A percentile compares a stretch with the other conserved stretches of the same genome.
These are phyloP conservation scores for Deilephila porcellus DNA, from an alignment of 2,888 invertebrate genomes.

Conservation along the genomic window DNA sequence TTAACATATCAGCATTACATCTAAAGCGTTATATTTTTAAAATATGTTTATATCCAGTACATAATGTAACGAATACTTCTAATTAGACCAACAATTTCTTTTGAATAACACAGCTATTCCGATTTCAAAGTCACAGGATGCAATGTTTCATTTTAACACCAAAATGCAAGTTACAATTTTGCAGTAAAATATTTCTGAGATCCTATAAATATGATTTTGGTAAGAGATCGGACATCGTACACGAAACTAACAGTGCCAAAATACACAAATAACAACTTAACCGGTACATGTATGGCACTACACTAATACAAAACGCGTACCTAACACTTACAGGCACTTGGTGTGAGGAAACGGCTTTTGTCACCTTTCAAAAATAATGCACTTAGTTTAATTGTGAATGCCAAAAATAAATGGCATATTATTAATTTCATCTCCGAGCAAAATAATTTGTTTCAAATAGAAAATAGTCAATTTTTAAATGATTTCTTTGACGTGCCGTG, in stretches of 20 bases:
- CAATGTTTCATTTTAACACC: conserved; percentile 28
- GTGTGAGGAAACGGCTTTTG: conserved; percentile 41
- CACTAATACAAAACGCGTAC: conserved; percentile 56
- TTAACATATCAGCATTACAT: conserved; percentile 3
- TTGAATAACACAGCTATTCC: conserved; percentile 33
- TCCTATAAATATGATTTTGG: conserved; percentile 54
- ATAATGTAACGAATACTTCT: not conserved
- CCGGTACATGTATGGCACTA: conserved; percentile 59
- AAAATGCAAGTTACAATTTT: conserved; percentile 34
- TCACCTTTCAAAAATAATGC: conserved; percentile 44
- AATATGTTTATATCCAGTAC: not conserved
- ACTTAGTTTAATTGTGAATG: conserved; percentile 1
- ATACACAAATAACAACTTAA: conserved; percentile 35
- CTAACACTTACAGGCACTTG: conserved; percentile 72
- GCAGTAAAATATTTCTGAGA: conserved; percentile 51
- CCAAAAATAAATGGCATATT: not conserved
- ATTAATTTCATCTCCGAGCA: not conserved
- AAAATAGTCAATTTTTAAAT: not conserved
- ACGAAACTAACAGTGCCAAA: conserved; percentile 44
- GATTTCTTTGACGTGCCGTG: not conserved
- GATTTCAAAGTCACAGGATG: conserved; percentile 42
- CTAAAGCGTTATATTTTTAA: not conserved
- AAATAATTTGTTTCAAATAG: not conserved
- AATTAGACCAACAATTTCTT: not conserved
- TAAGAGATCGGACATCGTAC: conserved; percentile 56